Evolutionary conservation across 1,140 invertebrate genomes (phyloP), one percentile per base, ranked within the genome.

Genomic region (Forficula auricularia): DNA sequence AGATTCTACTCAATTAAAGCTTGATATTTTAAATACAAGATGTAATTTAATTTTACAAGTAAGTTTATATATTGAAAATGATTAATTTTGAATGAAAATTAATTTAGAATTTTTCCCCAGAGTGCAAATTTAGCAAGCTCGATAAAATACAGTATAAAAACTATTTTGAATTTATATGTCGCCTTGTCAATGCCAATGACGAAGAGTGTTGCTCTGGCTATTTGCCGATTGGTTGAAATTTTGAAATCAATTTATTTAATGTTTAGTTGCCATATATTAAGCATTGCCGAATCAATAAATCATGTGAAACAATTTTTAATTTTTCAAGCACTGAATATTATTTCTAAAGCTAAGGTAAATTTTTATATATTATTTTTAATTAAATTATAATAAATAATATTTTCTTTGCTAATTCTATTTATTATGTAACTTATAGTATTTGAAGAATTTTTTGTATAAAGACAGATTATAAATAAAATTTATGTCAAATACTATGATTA

Each of bases 201-300:
- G 2, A 83, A 85, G 58, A 75, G 72, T 18, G 71, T 76, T 30
- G 73, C 88, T 3, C 65, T 82, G 31, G 68, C 71, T 13, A 60
- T 94, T 19, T 92, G 85, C 63, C 71, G 75, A 55, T 62, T 91
- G 9, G 68, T 88, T 22, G 85, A 92, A 60, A 61, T 87, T 9
- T 61, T 92, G 7, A 89, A 89, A 63, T 71, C 73, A 12, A 69
- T 90, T 50, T 72, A 81, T 57, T 69, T 70, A 45, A 71, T 56
- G 2, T 74, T 71, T 48, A 64, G 69, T 38, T 56, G 72, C 36
- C 68, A 82, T 55, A 66, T 67, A 42, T 58, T 69, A 46, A 54
- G 62, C 47, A 68, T 73, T 27, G 59, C 68, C 22, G 71, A 72
- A 55, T 72, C 70, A 32, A 62, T 67, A 46, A 70, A 72, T 47